A percentile compares a stretch with the other conserved stretches of the same genome.
Evolutionary conservation across 2,113 vertebrate species (phyloP).

Genomic region (Thunnus maccoyii): DNA sequence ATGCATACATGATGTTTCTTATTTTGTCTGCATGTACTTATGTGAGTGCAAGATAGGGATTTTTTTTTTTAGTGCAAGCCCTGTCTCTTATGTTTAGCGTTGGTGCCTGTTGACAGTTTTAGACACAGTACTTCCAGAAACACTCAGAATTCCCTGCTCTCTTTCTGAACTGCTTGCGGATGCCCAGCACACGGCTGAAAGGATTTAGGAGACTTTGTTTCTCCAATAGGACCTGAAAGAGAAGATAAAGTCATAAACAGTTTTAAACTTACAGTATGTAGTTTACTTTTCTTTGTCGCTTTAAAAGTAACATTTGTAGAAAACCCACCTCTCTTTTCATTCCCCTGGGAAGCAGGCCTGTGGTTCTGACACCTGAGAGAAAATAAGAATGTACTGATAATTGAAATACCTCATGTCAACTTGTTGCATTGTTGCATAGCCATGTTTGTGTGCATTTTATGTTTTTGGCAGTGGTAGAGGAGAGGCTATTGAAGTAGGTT

Average conservation of each 20-base stretch:
- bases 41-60: conserved; percentile 23
- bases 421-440: not conserved
- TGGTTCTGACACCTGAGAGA: conserved; percentile 70
- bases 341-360: conserved; percentile 72
- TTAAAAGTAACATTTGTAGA: not conserved
- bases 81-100: conserved; percentile 27
- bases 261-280: not conserved
- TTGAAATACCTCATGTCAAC: no score
- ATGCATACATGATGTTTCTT: conserved; percentile 32
- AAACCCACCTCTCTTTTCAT: conserved; percentile 78
- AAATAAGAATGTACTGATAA: not conserved
- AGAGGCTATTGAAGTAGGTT: not conserved
- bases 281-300: conserved; percentile 2
- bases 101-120: conserved; percentile 19
- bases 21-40: conserved; percentile 26
- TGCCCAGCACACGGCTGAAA: conserved; percentile 68
- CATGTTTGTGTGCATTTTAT: not conserved
- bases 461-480: not conserved
- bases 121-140: conserved; percentile 88
- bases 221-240: conserved; percentile 79
- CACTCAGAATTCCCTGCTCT: conserved; percentile 81
- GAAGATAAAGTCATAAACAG: not conserved
- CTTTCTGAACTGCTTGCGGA: conserved; percentile 82
- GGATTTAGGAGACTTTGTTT: conserved; percentile 76
- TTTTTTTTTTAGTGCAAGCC: conserved; percentile 53